Conservation (phyloP, 2,113 vertebrate genomes). For the Catharus minimus region DNA sequence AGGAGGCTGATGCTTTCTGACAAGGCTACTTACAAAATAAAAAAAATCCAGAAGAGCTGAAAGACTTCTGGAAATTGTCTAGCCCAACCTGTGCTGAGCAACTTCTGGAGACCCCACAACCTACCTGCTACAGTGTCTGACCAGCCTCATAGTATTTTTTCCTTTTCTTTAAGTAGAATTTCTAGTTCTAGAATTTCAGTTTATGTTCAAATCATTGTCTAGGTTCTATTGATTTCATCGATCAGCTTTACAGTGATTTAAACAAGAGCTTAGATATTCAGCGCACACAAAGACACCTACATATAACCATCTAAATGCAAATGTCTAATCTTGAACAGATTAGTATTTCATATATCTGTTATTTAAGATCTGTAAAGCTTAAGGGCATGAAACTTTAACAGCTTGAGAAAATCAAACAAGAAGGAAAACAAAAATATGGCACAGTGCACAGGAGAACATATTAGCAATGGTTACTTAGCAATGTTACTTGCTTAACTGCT, state of each 20-base stretch:
- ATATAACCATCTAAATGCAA: neutral
- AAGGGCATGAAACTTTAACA: neutral
- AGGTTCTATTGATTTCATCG: neutral
- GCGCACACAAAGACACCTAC: neutral
- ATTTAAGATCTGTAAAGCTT: neutral
- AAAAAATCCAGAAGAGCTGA: neutral
- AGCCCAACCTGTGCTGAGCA: neutral
- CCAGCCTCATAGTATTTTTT: accelerated
- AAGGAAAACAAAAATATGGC: neutral
- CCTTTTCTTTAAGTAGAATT: neutral
- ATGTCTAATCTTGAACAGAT: neutral
- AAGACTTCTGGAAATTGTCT: neutral
- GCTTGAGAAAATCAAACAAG: neutral
- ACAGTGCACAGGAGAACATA: neutral
- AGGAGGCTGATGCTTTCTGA: neutral
- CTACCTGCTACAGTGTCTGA: neutral
- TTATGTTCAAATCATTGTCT: neutral
- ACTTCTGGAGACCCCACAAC: neutral
- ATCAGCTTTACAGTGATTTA: neutral
- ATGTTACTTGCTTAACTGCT: neutral
- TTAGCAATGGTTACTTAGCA: neutral
- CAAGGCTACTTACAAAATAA: neutral
- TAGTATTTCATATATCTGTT: neutral
- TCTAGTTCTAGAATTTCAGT: neutral
- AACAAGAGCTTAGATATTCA: neutral